A percentile compares a stretch with the other conserved stretches of the same genome.
phyloP scores from a whole-genome alignment of 2,888 invertebrate species.

The Drosophila demipolita region DNA sequence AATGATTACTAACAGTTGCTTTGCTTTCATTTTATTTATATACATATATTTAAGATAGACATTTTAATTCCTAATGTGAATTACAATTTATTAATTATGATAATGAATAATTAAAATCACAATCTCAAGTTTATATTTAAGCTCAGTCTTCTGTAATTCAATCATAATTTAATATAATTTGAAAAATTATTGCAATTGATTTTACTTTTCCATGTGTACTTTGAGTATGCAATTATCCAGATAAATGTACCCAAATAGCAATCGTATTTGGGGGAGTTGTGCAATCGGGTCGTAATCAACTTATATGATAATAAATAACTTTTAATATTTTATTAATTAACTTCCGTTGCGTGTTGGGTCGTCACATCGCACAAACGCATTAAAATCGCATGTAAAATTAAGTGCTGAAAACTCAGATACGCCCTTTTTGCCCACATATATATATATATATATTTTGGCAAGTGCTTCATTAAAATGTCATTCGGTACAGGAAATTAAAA shows the following conservation, averaged over 20 bases:
- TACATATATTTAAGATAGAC: neutral
- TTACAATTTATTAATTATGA: neutral
- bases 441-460: conserved; percentile 64
- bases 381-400: conserved; percentile 80
- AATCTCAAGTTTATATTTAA: neutral
- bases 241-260: conserved; percentile 7
- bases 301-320: conserved; percentile 79
- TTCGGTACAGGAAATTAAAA: conserved; percentile 82
- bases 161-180: neutral
- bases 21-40: neutral
- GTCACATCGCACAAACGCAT: conserved; percentile 52
- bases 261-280: conserved; percentile 4
- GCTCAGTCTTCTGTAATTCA: neutral
- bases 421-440: conserved; percentile 33
- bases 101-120: neutral
- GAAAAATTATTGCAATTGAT: neutral
- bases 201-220: neutral
- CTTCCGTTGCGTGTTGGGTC: conserved; percentile 65
- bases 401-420: conserved; percentile 35
- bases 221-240: neutral
- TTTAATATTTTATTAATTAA: conserved; percentile 80
- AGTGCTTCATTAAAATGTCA: conserved; percentile 83
- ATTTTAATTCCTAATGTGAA: neutral
- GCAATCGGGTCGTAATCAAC: conserved; percentile 62
- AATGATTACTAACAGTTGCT: neutral